Percentiles rank a stretch among this genome's conserved stretches.
Evolutionary conservation across 2,888 invertebrate species (phyloP).

Genomic region (Plutella xylostella): DNA sequence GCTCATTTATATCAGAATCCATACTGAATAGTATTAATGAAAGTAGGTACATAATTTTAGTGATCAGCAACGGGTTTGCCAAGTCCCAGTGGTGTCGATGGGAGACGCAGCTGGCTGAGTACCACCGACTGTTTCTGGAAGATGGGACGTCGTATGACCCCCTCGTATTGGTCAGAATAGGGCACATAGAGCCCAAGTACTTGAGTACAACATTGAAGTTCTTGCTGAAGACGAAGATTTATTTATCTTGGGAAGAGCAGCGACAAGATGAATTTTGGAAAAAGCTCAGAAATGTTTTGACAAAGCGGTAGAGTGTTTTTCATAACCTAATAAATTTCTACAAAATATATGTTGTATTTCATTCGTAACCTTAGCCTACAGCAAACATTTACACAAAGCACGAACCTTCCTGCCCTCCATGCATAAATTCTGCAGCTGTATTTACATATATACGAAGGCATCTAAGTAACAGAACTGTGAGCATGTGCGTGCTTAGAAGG

Average conservation of each 20-base stretch:
- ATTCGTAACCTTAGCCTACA: no score
- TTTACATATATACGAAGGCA: no score
- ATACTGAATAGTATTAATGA: constrained; percentile 73
- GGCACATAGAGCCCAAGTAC: constrained; percentile 65
- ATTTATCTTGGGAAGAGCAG: constrained; percentile 71
- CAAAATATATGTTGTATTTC: no score
- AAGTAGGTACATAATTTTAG: constrained; percentile 73
- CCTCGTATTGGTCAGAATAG: constrained; percentile 72
- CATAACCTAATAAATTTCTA: no score
- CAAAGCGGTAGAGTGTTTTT: constrained; percentile 21
- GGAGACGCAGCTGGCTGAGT: constrained; percentile 77
- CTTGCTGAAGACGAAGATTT: constrained; percentile 73
- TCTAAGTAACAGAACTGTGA: no score
- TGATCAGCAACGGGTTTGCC: constrained; percentile 76
- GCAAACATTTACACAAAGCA: no score
- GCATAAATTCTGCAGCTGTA: neutral
- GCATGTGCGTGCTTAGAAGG: no score
- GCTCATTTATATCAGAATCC: constrained; percentile 74
- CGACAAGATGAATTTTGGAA: constrained; percentile 52
- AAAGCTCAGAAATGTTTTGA: constrained; percentile 42
- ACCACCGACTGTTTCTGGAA: constrained; percentile 72
- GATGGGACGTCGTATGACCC: constrained; percentile 69
- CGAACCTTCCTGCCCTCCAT: no score
- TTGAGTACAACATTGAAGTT: constrained; percentile 72
- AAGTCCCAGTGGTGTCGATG: constrained; percentile 80